Percentiles rank a stretch among this genome's conserved stretches.
phyloP scores from a whole-genome alignment of 2,888 invertebrate species.

The Leptodirus hochenwartii region DNA sequence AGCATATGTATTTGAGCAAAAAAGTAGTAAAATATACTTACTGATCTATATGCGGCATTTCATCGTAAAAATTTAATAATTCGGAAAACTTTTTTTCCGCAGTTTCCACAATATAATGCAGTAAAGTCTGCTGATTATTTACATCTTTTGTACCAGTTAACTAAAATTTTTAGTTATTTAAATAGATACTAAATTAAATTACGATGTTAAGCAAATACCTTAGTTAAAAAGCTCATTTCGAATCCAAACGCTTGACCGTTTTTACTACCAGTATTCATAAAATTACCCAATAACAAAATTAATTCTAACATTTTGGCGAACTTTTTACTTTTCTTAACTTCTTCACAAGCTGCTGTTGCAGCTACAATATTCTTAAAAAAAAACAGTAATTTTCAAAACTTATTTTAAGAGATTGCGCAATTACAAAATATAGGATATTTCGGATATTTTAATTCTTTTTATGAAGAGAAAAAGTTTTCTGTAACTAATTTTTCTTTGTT shows the following conservation, averaged over 20 bases:
- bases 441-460: too few species aligned
- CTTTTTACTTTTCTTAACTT: conserved; percentile 74
- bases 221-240: conserved; percentile 89
- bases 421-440: too few species aligned
- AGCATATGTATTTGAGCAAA: conserved; percentile 1
- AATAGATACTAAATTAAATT: neutral
- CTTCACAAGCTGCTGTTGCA: conserved; percentile 89
- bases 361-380: conserved; percentile 67
- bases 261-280: conserved; percentile 89
- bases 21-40: conserved; percentile 16
- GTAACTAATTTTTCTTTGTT: neutral
- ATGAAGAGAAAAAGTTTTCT: neutral
- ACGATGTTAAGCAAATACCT: conserved; percentile 33
- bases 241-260: conserved; percentile 92
- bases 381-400: too few species aligned
- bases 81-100: conserved; percentile 82
- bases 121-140: conserved; percentile 79
- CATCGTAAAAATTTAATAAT: conserved; percentile 61
- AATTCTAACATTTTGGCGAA: conserved; percentile 82
- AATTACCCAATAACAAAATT: conserved; percentile 81
- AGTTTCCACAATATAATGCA: conserved; percentile 81
- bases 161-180: conserved; percentile 24
- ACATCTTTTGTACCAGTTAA: conserved; percentile 79
- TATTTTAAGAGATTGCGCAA: too few species aligned
- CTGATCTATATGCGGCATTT: conserved; percentile 78